Evolutionary conservation across 2,888 invertebrate species (phyloP), one percentile per base, ranked within the genome.

Genomic region (Spilarctia lutea): DNA sequence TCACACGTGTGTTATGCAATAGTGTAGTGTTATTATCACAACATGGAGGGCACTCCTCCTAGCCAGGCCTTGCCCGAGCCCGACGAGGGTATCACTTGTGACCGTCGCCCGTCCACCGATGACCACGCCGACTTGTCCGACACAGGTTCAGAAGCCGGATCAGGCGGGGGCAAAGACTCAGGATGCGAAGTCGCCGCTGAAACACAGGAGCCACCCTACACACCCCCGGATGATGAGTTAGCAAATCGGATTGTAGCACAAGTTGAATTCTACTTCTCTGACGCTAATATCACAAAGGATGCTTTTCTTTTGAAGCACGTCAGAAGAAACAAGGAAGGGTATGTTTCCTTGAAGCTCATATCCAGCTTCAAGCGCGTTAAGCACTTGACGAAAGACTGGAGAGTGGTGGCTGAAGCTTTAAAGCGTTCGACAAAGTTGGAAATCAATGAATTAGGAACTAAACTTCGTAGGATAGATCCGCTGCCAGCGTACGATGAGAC

Each of bases 351-450:
- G 72, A 99, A 99, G 92, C 96, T 99, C 75, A 98, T 99, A 83
- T 98, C 99, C 24, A 99, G 99, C 88, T 99, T 99, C 92, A 99
- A 99, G 90, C 97, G 99, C 79, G 99, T 99, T 66, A 99, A 99
- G 88, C 98, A 99, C 88, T 94, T 99, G 75, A 98, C 99, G 24
- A 98, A 98, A 90, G 99, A 99, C 91, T 99, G 99, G 98, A 96
- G 98, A 80, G 98, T 98, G 35, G 99, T 99, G 18, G 99, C 99
- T 1, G 97, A 98, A 88, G 98, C 99, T 52, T 95, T 99, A 80
- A 96, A 97, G 84, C 96, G 97, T 63, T 98, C 98, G 65, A 97
- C 96, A 30, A 97, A 97, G 85, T 96, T 99, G 81, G 98, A 99
- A 93, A 97, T 99, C 71, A 99, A 99, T 91, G 98, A 98, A 78